Conservation (phyloP, 53 echinoderm and acorn worm species). For the Patiria pectinifera region DNA sequence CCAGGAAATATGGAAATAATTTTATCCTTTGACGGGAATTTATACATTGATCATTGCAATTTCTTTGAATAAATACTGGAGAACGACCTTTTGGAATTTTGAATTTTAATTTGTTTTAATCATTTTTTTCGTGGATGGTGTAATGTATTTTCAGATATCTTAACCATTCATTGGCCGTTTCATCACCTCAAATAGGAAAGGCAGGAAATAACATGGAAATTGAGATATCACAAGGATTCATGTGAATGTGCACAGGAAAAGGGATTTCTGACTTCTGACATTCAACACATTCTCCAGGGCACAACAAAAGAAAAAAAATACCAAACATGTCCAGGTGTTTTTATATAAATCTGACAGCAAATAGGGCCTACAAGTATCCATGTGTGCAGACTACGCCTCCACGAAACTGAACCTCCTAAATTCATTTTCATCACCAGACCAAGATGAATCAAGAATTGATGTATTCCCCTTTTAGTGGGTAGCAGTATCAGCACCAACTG, state of each 20-base stretch:
- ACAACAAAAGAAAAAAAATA: too few species aligned
- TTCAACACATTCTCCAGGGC: too few species aligned
- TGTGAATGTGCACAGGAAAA: not conserved
- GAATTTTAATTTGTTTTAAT: not conserved
- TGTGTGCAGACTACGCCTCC: too few species aligned
- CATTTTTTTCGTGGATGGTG: not conserved
- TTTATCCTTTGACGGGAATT: not conserved
- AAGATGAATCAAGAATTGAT: too few species aligned
- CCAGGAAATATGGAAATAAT: slow-evolving; percentile 14
- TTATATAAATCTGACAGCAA: too few species aligned
- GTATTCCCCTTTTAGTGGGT: too few species aligned
- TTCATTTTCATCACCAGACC: too few species aligned
- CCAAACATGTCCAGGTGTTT: too few species aligned
- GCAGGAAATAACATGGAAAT: not conserved
- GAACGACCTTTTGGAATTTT: not conserved
- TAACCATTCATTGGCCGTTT: not conserved
- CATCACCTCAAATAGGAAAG: not conserved
- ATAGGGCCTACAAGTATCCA: too few species aligned
- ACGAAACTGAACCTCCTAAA: too few species aligned
- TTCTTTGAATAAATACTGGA: not conserved
- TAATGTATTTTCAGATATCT: not conserved
- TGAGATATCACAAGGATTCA: not conserved
- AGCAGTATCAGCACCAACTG: too few species aligned
- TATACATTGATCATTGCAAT: not conserved
- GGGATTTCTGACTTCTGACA: not conserved